Evolutionary conservation across 2,888 invertebrate species (phyloP), one percentile per base, ranked within the genome.

Genomic region (Incurvaria masculella): DNA sequence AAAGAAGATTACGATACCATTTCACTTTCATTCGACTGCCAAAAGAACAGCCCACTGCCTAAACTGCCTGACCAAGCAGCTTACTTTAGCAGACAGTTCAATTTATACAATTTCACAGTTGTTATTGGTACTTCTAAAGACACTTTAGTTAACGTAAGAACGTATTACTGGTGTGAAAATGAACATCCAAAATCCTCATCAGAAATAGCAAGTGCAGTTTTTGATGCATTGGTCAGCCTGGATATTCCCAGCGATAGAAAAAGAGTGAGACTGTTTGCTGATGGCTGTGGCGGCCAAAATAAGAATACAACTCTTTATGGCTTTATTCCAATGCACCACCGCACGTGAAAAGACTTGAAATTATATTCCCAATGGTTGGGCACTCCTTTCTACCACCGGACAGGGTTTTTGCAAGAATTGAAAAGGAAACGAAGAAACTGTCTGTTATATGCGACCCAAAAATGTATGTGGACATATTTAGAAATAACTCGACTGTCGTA

Each of bases 91-190:
- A 51, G 55, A 20, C 61, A 61, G 48, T 27, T 61, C 14, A 58
- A 59, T 49, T 20, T 49, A 5, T 60, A 59, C 47, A 62, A 62
- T 48, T 59, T 62, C 43, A 58, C 59, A n/a, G 48, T 61, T 17
- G 54, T 56, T 51, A 39, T 51, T 42, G 58, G 60, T 20, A 38
- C 39, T 45, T 61, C 59, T 42, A 53, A 55, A 50, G 21, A 45
- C 4, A 47, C 52, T 45, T 51, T 56, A 40, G 46, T 55, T 8
- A 59, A 52, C 45, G 51, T 54, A 17, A 53, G 49, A 21, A 44
- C 49, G 14, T 58, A 52, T 48, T 42, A 21, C 41, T 57, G 59
- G 57, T 6, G 16, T 40, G 40, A 40, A 40, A 10, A 40, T 14
- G 40, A 40, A 40, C 40, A 40, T n/a, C 40, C 40, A 18, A 40